Base-by-base conservation (phyloP, 1,140 invertebrate genomes). In the Eciton burchellii region DNA sequence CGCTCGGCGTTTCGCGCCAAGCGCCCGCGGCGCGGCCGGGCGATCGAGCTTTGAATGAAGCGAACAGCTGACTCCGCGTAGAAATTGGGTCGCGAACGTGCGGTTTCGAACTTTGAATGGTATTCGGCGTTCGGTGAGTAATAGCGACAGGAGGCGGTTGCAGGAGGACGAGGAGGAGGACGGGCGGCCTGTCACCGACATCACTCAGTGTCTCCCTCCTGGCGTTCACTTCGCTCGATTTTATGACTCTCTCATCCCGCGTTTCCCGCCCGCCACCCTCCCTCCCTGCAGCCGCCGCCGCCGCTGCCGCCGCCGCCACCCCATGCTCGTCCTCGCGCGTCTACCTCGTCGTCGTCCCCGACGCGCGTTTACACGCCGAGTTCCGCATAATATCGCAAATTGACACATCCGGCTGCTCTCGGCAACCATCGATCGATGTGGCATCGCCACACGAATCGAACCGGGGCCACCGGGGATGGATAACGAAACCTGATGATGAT, bases 81-180 rank as follows among this genome's bases (percentile, higher is more conserved):
- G 89, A 84, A 92, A 92, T 92, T 91, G 85, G 91, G 92, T 92
- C 92, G 91, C 88, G 91, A 90, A 88, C 89, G 90, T 88, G 89
- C 83, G 88, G 87, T 91, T 91, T 90, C 83, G 88, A 92, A 91
- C 88, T 92, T 92, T 88, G 89, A 92, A 90, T 91, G 88, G 88
- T 90, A 89, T 91, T 90, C 90, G 85, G 88, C 86, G 87, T 90
- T 86, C 83, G 87, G 91, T 91, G 90, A 92, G 88, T 92, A 91
- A 92, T 92, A 90, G 90, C 89, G 86, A 83, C 84, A 87, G 86
- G 89, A 89, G 76, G 82, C 73, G 77, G 84, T 83, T 87, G 82
- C 82, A 83, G 88, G 77, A 83, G 84, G 77, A 54, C 81, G 74
- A 56, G 68, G 72, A 81, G 84, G 82, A 86, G 82, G 83, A 65